Base-by-base conservation (phyloP, 1,140 invertebrate genomes). In the Protaetia brevitarsis region DNA sequence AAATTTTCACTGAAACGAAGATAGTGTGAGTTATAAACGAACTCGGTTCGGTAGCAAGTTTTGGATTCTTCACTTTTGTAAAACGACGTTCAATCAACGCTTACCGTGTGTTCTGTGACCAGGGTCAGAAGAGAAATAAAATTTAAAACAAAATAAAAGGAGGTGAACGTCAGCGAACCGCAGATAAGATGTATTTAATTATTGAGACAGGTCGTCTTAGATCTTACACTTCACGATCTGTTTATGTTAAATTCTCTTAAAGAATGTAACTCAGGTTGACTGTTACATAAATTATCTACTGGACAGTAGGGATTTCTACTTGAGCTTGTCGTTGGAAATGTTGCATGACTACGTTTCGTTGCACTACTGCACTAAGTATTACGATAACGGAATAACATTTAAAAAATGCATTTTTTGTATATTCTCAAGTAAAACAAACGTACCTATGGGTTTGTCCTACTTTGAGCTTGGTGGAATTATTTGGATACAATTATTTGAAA, bases 21-120 rank as follows among this genome's bases (percentile, higher is more conserved):
- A 51, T 51, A 51, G 41, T 51, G 41, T 51, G 41, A 51, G 41
- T 51, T 51, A 51, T 51, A 51, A 51, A 51, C 19, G 41, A 23
- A 19, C 41, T 23, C 19, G 41, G 41, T 51, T 19, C 41, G 19
- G 41, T 51, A 51, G 41, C 41, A 51, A 51, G 41, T 51, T 51
- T 51, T 19, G 41, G 16, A 51, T 51, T 51, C 41, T 51, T 51
- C 41, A 51, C 41, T 51, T 51, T 51, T 51, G 41, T 51, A 51
- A 51, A 51, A 51, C 41, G 41, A 19, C 19, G 41, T 51, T 51
- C 41, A 51, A 51, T 51, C 41, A 51, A 51, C 41, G 41, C 41
- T 19, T 5, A 8, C 2, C 2, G 26, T 23, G 11, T 23, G 16
- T 13, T 8, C 16, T 10, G 34, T 51, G 3, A 23, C 26, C 41